These are phyloP conservation scores for Pentamera pediparva DNA, from an alignment of 53 echinoderm and acorn worm genomes.

Conservation along the genomic window DNA sequence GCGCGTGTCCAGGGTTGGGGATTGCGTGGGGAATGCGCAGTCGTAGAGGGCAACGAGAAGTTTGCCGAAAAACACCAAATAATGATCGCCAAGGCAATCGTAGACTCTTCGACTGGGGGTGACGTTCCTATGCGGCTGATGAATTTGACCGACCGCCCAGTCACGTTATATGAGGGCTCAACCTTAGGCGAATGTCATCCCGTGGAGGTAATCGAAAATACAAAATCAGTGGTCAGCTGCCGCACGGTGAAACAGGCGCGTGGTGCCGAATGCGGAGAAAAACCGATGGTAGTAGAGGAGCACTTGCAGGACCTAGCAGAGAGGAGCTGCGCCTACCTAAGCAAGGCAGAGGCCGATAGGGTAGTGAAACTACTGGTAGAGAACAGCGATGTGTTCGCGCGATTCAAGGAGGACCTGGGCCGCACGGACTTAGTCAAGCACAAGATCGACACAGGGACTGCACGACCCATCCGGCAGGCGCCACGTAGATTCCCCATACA, in stretches of 20 bases:
- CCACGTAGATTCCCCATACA: conserved; percentile 34
- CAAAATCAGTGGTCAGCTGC: neutral
- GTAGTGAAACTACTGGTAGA: neutral
- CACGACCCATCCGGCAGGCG: conserved; percentile 39
- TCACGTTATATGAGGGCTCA: neutral
- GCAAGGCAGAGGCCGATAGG: neutral
- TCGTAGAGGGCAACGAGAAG: conserved; percentile 3
- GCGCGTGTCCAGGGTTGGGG: neutral
- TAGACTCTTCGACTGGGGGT: neutral
- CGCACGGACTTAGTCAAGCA: conserved; percentile 53
- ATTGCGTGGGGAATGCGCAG: neutral
- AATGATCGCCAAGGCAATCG: neutral
- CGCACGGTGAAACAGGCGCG: neutral
- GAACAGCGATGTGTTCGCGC: conserved; percentile 43
- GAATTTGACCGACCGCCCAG: neutral
- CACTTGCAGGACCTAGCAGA: neutral
- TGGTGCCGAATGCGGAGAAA: neutral
- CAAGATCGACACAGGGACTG: conserved; percentile 41
- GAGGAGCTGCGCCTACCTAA: neutral
- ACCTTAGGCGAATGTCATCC: conserved; percentile 3
- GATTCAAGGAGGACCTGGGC: conserved; percentile 33
- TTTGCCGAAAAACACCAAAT: neutral
- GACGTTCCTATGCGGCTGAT: neutral
- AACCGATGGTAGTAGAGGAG: neutral
- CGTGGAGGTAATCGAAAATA: neutral